phyloP scores from a whole-genome alignment of 2,888 invertebrate species.

The Cheilosia pagana region DNA sequence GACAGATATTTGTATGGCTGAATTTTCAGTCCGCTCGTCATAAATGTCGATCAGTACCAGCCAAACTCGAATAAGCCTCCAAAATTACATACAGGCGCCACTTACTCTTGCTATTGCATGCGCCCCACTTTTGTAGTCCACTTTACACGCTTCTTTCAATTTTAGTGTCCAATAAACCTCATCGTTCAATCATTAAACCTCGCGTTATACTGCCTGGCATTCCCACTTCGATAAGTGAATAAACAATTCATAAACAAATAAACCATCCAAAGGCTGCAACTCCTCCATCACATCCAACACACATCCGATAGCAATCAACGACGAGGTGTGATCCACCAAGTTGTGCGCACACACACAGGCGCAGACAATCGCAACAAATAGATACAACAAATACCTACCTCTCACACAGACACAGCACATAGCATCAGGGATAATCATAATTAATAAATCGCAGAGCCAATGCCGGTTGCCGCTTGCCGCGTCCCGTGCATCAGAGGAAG shows the following conservation, averaged over 20 bases:
- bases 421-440: slow-evolving; percentile 71
- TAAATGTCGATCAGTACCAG: no score
- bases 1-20: no score
- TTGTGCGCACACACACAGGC: slow-evolving; percentile 31
- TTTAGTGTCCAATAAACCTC: slow-evolving; percentile 41
- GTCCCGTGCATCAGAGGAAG: slow-evolving; percentile 20
- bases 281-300: slow-evolving; percentile 50
- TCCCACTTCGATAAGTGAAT: slow-evolving; percentile 67
- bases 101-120: no score
- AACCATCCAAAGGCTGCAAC: slow-evolving; percentile 39
- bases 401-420: no score
- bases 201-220: slow-evolving; percentile 22
- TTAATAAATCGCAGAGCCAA: slow-evolving; percentile 71
- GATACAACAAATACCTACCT: slow-evolving; percentile 20
- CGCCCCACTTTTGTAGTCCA: no score
- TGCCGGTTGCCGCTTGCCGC: not conserved
- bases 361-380: slow-evolving; percentile 7
- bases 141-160: not conserved
- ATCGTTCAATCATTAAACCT: slow-evolving; percentile 48
- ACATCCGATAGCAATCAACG: slow-evolving; percentile 71
- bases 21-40: no score
- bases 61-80: no score
- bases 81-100: no score
- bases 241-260: slow-evolving; percentile 73
- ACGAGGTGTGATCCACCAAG: slow-evolving; percentile 71